phyloP scores from a whole-genome alignment of 2,888 invertebrate species.

The Drosophila paranaensis region DNA sequence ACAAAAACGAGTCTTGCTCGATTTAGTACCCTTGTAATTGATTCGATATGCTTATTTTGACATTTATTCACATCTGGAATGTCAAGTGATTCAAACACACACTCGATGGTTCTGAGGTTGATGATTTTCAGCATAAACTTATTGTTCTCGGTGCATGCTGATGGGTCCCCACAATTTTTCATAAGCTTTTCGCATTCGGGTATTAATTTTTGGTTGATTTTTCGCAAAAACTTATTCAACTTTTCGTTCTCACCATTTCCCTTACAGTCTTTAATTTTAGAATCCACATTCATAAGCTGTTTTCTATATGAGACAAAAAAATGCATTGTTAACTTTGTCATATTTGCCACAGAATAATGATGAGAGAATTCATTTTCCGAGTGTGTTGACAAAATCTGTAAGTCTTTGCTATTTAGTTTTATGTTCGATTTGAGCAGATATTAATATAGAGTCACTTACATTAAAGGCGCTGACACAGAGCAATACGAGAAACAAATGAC shows the following conservation, averaged over 20 bases:
- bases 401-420: background rate
- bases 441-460: background rate
- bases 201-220: background rate
- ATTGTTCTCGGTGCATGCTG: background rate
- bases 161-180: background rate
- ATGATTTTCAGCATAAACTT: background rate
- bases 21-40: background rate
- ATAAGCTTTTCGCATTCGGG: background rate
- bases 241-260: background rate
- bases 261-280: background rate
- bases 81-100: background rate
- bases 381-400: background rate
- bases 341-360: background rate
- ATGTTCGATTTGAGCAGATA: fast-evolving
- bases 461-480: background rate
- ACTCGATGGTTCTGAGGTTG: background rate
- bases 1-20: background rate
- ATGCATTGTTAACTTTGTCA: background rate
- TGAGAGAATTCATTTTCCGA: background rate
- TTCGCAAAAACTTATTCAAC: background rate
- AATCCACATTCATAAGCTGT: fast-evolving
- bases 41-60: fast-evolving
- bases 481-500: background rate
- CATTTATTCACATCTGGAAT: background rate
- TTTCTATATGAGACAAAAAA: background rate